Conservation (phyloP, 2,888 invertebrate genomes). For the Perithous albicinctus region DNA sequence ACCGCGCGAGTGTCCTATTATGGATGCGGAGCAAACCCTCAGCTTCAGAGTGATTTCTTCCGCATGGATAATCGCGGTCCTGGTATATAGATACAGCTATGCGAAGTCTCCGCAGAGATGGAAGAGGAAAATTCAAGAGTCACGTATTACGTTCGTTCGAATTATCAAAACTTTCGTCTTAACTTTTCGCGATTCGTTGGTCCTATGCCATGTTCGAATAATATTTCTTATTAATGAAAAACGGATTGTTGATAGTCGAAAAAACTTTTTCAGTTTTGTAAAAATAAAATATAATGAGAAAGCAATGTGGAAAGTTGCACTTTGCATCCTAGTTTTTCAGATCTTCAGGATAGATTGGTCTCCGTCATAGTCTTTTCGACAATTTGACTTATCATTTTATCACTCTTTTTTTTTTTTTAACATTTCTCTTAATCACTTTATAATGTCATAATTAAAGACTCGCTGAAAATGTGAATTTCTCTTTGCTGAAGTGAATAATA, state of each 20-base stretch:
- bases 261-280: too few species aligned
- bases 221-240: not conserved
- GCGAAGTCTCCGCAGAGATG: not conserved
- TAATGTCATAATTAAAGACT: too few species aligned
- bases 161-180: constrained; percentile 4
- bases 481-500: not conserved
- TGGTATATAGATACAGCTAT: not conserved
- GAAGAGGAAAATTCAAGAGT: not conserved
- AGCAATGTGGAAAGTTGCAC: too few species aligned
- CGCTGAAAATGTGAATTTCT: not conserved
- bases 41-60: not conserved
- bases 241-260: too few species aligned
- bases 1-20: not conserved
- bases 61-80: not conserved
- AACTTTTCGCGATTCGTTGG: not conserved
- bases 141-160: not conserved
- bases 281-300: too few species aligned
- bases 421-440: too few species aligned
- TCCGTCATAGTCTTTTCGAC: too few species aligned
- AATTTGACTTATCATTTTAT: too few species aligned
- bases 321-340: too few species aligned
- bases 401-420: too few species aligned
- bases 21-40: not conserved
- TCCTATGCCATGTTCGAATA: not conserved
- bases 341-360: too few species aligned